phyloP scores from a whole-genome alignment of 2,888 invertebrate genomes.

The Pandemis heparana region DNA sequence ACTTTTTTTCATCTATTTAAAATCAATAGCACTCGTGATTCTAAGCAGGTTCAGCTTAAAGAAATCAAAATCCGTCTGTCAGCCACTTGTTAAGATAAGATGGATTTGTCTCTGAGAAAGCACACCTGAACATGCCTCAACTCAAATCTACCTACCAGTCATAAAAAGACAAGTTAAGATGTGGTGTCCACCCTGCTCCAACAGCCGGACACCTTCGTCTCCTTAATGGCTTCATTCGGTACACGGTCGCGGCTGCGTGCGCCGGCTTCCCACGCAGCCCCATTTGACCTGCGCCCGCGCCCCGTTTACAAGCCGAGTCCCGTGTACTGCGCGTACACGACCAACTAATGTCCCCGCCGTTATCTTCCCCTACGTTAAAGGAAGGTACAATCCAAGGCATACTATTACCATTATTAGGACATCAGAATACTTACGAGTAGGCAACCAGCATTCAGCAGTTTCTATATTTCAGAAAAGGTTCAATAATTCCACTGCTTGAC shows the following conservation, averaged over 20 bases:
- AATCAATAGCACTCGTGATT: too few species aligned
- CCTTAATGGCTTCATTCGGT: conserved; percentile 13
- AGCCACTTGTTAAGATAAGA: too few species aligned
- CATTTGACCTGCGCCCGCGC: conserved; percentile 57
- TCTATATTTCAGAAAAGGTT: too few species aligned
- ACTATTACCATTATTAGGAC: neutral
- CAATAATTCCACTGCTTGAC: too few species aligned
- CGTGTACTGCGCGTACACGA: conserved; percentile 63
- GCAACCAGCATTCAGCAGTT: neutral
- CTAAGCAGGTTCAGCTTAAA: too few species aligned
- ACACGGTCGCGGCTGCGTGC: conserved; percentile 20
- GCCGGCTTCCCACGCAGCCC: conserved; percentile 63
- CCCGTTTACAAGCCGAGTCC: conserved; percentile 58
- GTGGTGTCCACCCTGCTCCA: neutral
- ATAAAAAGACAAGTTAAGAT: neutral
- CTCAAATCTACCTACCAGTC: too few species aligned
- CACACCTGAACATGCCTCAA: too few species aligned
- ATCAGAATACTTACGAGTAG: neutral
- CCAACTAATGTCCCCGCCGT: conserved; percentile 71
- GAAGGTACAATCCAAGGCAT: neutral
- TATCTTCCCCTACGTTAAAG: conserved; percentile 57
- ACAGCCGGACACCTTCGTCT: neutral
- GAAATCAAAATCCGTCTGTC: too few species aligned
- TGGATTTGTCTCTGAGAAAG: too few species aligned
- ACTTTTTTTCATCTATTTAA: too few species aligned